Evolutionary conservation across 53 echinoderm and acorn worm species (phyloP), one percentile per base, ranked within the genome.

Genomic region (Zoroaster sp.): DNA sequence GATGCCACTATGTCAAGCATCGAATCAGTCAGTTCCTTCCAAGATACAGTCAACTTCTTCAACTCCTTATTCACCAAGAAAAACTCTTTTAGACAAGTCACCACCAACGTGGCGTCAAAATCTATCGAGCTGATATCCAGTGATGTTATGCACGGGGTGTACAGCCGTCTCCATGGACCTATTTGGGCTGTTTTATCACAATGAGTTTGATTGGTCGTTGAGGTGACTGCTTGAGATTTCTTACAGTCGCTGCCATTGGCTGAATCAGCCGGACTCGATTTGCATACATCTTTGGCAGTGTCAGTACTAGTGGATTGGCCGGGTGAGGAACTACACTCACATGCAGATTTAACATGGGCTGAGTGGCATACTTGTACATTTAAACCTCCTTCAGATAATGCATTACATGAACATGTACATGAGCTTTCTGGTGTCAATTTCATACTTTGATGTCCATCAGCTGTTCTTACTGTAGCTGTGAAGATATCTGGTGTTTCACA

Each of bases 81-180:
- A 75, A 91, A 96, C 67, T 96, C 96, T 30, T 93, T 75, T 63
- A 96, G 86, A 74, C 94, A 94, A 43, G 80, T 86, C 47, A 47
- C 82, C 18, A 88, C 86, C 34, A 94, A 77, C 18, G 87, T 80
- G 6, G 90, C 83, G 78, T 95, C 88, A 51, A 94, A 94, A 18
- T 87, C 88, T 13, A 95, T 90, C 42, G 80, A 47, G 77, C 87
- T 89, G 5, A 96, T 93, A 46, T 94, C 94, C 10, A 96, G 71
- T 13, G 93, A 93, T 18, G 83, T 77, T 30, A 96, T 77, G 55
- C 90, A 87, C 5, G 96, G 96, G 42, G 90, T 67, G 83, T 89
- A 96, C 46, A 92, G 66, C 59, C 89, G 85, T 11, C 38, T 41
- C 71, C 71, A 85, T 17, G 85, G 71, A 13, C 47, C 49, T 8